A percentile compares a stretch with the other conserved stretches of the same genome.
Conservation (phyloP, 2,797 vertebrate species). For the Anniella stebbinsi region DNA sequence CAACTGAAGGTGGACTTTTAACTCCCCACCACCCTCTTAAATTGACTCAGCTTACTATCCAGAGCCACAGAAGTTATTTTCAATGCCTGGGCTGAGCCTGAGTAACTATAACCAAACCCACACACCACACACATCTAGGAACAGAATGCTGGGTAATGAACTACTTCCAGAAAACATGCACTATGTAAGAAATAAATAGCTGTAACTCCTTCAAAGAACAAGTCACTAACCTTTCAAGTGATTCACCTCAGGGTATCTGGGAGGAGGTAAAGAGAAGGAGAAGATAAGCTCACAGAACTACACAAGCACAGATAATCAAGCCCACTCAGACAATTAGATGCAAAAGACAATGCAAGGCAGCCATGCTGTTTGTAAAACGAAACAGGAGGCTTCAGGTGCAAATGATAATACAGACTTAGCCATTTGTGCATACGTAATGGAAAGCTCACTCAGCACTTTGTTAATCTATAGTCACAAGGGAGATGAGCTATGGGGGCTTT, state of each 20-base stretch:
- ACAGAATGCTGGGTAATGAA: slow-evolving; percentile 5
- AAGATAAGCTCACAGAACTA: not conserved
- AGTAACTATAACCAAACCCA: not conserved
- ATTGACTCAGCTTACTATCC: not conserved
- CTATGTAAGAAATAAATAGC: not conserved
- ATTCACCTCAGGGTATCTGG: slow-evolving; percentile 3
- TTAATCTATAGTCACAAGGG: not conserved
- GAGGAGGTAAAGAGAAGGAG: not conserved
- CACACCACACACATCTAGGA: not conserved
- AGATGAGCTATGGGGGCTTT: not conserved
- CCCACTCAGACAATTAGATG: not conserved
- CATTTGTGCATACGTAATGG: not conserved
- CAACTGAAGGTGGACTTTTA: not conserved
- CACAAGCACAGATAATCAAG: slow-evolving; percentile 2
- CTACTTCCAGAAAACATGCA: slow-evolving; percentile 1
- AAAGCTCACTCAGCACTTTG: not conserved
- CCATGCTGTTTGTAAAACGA: not conserved
- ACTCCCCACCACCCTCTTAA: not conserved
- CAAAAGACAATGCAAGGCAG: not conserved
- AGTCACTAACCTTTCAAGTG: slow-evolving; percentile 3
- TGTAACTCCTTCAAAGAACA: not conserved
- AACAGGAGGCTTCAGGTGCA: not conserved
- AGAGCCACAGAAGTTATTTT: not conserved
- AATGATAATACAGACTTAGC: not conserved
- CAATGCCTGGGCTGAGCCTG: not conserved